These are phyloP conservation scores for Candoia aspera DNA, from an alignment of 2,113 vertebrate genomes.

Conservation along the genomic window DNA sequence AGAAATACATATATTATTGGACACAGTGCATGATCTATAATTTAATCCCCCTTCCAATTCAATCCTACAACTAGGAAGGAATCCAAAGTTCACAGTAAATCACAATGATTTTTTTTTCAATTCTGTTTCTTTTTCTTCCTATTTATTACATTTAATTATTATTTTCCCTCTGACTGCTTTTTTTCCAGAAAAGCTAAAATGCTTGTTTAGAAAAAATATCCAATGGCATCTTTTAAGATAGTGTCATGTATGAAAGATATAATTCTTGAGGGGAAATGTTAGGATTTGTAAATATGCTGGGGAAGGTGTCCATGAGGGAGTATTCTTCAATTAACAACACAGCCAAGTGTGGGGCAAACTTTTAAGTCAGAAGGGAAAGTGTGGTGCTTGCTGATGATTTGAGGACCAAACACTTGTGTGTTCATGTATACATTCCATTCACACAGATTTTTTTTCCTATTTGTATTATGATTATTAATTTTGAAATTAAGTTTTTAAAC, in stretches of 20 bases:
- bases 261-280: background rate
- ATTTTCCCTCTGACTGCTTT: background rate
- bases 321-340: background rate
- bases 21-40: background rate
- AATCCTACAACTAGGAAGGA: background rate
- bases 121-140: background rate
- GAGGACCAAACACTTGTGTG: background rate
- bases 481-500: background rate
- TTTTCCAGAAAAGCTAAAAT: constrained; percentile 2
- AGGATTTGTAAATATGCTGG: background rate
- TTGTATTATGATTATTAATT: background rate
- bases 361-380: background rate
- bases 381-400: background rate
- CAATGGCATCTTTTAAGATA: background rate
- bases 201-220: constrained; percentile 1
- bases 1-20: background rate
- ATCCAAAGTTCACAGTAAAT: background rate
- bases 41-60: background rate
- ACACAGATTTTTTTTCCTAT: background rate
- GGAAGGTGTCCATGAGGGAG: background rate
- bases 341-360: background rate
- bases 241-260: background rate
- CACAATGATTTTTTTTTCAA: background rate
- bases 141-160: constrained; percentile 1
- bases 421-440: background rate